Conservation (phyloP, 2,888 invertebrate genomes). For the Pristionchus japonicus region DNA sequence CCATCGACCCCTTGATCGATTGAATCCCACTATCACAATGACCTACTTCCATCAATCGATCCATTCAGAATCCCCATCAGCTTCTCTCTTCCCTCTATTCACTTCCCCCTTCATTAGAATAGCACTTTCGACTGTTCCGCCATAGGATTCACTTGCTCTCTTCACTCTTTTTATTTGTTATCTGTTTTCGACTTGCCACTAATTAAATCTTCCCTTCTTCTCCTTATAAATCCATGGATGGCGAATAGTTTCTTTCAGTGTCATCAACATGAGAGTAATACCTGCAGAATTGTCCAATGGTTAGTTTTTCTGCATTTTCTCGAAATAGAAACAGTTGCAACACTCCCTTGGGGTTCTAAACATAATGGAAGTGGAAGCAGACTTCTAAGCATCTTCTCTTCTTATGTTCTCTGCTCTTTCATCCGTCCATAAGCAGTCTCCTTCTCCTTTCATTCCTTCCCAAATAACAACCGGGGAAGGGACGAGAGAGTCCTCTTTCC, state of each 20-base stretch:
- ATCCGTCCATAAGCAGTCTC: not conserved
- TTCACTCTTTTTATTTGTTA: not conserved
- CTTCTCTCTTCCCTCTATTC: not conserved
- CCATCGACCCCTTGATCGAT: not conserved
- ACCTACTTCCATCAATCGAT: not conserved
- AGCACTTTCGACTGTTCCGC: not conserved
- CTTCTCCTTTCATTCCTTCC: not conserved
- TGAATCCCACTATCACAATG: not conserved
- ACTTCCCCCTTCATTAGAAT: not conserved
- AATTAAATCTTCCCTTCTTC: not conserved
- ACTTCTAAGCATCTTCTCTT: not conserved
- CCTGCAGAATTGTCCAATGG: not conserved
- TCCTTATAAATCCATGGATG: not conserved
- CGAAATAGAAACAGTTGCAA: not conserved
- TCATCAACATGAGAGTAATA: not conserved
- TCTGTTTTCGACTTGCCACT: constrained; percentile 11
- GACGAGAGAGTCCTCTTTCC: constrained; percentile 16
- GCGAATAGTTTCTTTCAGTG: not conserved
- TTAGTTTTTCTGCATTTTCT: not conserved
- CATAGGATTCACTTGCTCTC: not conserved
- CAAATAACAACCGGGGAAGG: not conserved
- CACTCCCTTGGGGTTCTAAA: not conserved
- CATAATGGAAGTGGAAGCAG: not conserved
- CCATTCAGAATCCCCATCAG: not conserved
- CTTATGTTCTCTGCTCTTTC: not conserved